Conservation (phyloP, 1,140 invertebrate genomes). For the Aplysia californica region DNA sequence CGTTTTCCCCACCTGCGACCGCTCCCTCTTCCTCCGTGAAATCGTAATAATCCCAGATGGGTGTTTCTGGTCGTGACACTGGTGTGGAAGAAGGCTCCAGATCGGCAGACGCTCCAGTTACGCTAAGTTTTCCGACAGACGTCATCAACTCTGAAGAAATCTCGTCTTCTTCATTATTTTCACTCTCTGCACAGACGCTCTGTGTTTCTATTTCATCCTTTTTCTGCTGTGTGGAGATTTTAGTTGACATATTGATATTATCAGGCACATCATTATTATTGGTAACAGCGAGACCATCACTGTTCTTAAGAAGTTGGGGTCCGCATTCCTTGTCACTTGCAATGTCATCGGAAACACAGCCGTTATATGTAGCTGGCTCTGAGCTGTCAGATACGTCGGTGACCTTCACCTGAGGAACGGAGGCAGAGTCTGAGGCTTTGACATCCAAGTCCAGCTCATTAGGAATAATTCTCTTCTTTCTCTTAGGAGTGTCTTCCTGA, state of each 20-base stretch:
- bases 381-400: too few relatives aligned
- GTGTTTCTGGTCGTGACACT: conserved; percentile 51
- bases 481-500: neutral
- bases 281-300: too few relatives aligned
- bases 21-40: conserved; percentile 28
- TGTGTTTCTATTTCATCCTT: neutral
- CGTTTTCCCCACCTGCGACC: neutral
- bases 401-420: too few relatives aligned
- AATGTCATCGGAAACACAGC: conserved; percentile 4
- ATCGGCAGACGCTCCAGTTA: too few relatives aligned
- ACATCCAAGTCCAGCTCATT: too few relatives aligned
- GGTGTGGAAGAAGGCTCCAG: conserved; percentile 4
- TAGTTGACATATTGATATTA: neutral
- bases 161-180: neutral
- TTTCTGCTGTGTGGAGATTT: too few relatives aligned
- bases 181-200: neutral
- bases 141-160: too few relatives aligned
- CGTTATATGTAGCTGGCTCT: too few relatives aligned
- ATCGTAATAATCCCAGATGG: conserved; percentile 58
- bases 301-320: too few relatives aligned
- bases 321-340: neutral
- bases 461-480: conserved; percentile 33
- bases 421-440: too few relatives aligned
- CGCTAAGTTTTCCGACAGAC: too few relatives aligned
- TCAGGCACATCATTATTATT: neutral